phyloP scores from a whole-genome alignment of 2,888 invertebrate species.

The Thera obeliscata region DNA sequence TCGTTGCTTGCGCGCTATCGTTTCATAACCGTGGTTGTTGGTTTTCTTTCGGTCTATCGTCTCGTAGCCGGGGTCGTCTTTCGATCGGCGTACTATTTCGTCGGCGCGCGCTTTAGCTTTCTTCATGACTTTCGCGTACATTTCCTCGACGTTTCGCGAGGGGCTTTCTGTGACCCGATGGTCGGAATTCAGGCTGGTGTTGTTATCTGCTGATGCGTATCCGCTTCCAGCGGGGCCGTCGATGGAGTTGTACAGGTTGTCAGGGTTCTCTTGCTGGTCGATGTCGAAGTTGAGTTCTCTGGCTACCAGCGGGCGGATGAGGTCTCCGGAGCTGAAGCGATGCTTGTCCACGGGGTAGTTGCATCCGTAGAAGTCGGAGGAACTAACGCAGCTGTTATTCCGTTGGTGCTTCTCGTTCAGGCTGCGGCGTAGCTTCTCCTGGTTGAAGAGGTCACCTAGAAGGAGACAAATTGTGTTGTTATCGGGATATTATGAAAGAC shows the following conservation, averaged over 20 bases:
- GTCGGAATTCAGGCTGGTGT: constrained; percentile 62
- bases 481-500: background rate
- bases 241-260: constrained; percentile 75
- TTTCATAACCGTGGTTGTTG: constrained; percentile 85
- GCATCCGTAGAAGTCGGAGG: constrained; percentile 82
- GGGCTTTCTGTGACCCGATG: constrained; percentile 82
- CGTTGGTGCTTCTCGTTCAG: constrained; percentile 82
- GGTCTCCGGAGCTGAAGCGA: constrained; percentile 78
- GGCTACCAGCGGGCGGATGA: constrained; percentile 77
- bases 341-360: constrained; percentile 82
- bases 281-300: constrained; percentile 76
- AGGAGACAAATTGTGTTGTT: background rate
- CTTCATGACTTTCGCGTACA: constrained; percentile 95
- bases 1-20: constrained; percentile 76
- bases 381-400: constrained; percentile 82
- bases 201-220: constrained; percentile 66
- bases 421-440: constrained; percentile 77
- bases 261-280: constrained; percentile 63
- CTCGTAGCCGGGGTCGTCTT: constrained; percentile 80
- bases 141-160: constrained; percentile 91
- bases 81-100: constrained; percentile 60
- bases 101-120: constrained; percentile 83
- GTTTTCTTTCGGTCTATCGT: constrained; percentile 78
- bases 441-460: constrained; percentile 78
- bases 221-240: constrained; percentile 68